Evolutionary conservation across 2,113 vertebrate genomes (phyloP), one percentile per base, ranked within the genome.

Genomic region (Clarias macrocephalus): DNA sequence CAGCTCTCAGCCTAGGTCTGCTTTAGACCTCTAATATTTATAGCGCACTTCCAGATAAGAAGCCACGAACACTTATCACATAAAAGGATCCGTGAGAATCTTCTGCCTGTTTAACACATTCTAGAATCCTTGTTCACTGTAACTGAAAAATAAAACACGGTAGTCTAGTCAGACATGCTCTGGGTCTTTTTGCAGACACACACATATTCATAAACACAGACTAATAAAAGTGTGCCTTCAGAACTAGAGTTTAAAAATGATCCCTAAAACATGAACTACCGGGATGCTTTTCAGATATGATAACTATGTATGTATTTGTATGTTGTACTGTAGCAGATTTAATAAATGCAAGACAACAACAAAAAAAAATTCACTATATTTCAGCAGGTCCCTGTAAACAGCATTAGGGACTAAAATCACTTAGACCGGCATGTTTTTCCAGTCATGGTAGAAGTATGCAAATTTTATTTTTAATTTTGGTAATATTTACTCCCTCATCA

Each of bases 21-120:
- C 57, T 76, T 84, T 87, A 65, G 66, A 59, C 23, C n/a, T 30
- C 57, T 62, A 8, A 80, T 65, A 62, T 56, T 76, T 79, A 68
- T 80, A 79, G 62, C 62, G 11, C 19, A 76, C 59, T 63, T 66
- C 73, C 48, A 68, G 62, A 18, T 77, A 81, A 79, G 87, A 60
- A 81, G n/a, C 86, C n/a, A 33, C 30, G 75, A 86, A 82, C 73
- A 30, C 30, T 83, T 83, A 84, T 86, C 57, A 80, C 83, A 70
- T 81, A 63, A 81, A 87, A 25, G 56, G 63, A 87, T 72, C 33
- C 2, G 73, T 85, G 80, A 82, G 65, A 73, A 77, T 87, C 79
- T 28, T 73, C 65, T 25, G 66, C 82, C 52, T 79, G 60, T 82
- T 75, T 28, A 65, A 63, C 83, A 23, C 57, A 18, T 89, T 19